These are phyloP conservation scores for Globodera ellingtonae DNA, from an alignment of 1,140 invertebrate genomes.

Conservation along the genomic window DNA sequence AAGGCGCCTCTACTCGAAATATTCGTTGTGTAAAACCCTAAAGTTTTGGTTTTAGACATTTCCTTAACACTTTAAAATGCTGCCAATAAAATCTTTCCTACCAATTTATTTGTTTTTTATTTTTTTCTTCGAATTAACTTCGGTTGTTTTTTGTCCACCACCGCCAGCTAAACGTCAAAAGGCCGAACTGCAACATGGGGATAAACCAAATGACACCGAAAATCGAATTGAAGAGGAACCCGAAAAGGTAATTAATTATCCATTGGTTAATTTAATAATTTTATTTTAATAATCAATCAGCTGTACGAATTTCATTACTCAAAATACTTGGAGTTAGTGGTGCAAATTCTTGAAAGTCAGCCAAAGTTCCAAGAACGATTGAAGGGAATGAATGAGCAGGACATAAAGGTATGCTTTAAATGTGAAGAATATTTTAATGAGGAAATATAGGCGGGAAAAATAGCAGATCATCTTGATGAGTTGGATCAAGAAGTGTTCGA, in stretches of 20 bases:
- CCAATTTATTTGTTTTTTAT: slow-evolving; percentile 7
- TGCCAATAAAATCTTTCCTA: background rate
- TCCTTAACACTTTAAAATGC: background rate
- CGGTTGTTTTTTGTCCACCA: slow-evolving; percentile 7
- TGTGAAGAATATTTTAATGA: background rate
- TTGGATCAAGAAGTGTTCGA: slow-evolving; percentile 54
- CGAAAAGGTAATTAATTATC: background rate
- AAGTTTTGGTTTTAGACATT: too few relatives aligned
- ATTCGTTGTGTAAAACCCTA: too few relatives aligned
- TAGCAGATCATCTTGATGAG: slow-evolving; percentile 64
- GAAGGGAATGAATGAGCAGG: slow-evolving; percentile 60
- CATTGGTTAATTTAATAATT: slow-evolving; percentile 14
- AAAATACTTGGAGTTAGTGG: slow-evolving; percentile 64
- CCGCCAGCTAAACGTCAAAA: slow-evolving; percentile 32
- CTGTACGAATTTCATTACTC: slow-evolving; percentile 60
- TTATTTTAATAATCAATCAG: slow-evolving; percentile 43
- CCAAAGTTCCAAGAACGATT: slow-evolving; percentile 60
- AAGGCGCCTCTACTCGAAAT: too few relatives aligned
- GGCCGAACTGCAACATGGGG: slow-evolving; percentile 12
- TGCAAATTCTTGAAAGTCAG: slow-evolving; percentile 62
- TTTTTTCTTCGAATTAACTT: background rate
- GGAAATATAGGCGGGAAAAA: slow-evolving; percentile 56
- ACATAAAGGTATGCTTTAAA: slow-evolving; percentile 58
- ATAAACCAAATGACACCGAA: slow-evolving; percentile 2
- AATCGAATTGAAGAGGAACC: slow-evolving; percentile 15